Percentiles rank a stretch among this genome's conserved stretches.
phyloP scores from a whole-genome alignment of 2,113 vertebrate species.

The Accipiter cooperii region DNA sequence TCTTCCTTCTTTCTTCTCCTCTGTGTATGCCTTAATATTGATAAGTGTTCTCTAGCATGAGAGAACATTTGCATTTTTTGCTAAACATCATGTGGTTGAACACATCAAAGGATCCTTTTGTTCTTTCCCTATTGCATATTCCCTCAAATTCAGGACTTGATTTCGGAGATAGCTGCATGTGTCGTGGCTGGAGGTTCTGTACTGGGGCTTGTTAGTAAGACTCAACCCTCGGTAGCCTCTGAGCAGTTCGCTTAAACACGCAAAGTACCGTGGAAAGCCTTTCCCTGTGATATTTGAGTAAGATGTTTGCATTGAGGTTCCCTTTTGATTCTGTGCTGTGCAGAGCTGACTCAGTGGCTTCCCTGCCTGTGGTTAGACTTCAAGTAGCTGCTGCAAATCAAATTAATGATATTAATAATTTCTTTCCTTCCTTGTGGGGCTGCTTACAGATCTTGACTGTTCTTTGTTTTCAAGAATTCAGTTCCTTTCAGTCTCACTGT shows the following conservation, averaged over 20 bases:
- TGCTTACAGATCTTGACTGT: not conserved
- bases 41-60: constrained; percentile 54
- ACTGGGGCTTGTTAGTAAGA: not conserved
- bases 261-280: not conserved
- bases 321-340: not conserved
- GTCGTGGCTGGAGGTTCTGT: not conserved
- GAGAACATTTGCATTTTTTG: constrained; percentile 65
- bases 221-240: not conserved
- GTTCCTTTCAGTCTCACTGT: not conserved
- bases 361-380: not conserved
- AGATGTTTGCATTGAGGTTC: not conserved
- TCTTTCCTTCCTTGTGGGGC: not conserved
- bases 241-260: not conserved
- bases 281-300: not conserved
- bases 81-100: not conserved
- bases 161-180: not conserved
- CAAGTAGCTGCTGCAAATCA: not conserved
- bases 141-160: not conserved
- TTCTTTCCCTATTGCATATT: not conserved
- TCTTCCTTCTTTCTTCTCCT: constrained; percentile 68
- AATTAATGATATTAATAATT: not conserved
- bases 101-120: constrained; percentile 63
- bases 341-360: not conserved
- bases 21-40: constrained; percentile 68
- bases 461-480: not conserved